A percentile compares a stretch with the other conserved stretches of the same genome.
Evolutionary conservation across 2,797 vertebrate genomes (phyloP).

Genomic region (Choloepus didactylus): DNA sequence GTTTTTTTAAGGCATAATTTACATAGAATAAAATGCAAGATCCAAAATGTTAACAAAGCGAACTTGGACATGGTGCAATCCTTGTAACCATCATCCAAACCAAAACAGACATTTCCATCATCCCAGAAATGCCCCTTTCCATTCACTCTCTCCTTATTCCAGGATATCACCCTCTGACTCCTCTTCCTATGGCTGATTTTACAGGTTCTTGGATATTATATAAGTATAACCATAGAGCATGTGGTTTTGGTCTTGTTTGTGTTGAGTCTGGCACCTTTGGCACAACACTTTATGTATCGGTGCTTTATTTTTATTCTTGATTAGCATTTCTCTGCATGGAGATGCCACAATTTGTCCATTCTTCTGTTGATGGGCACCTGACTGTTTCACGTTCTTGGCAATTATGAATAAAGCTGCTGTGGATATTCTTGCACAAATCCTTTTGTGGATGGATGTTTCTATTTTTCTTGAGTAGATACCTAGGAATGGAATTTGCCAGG

Average conservation of each 20-base stretch:
- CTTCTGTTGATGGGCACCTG: not conserved
- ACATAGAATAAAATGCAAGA: not conserved
- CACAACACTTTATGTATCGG: too few species aligned
- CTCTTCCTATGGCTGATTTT: accelerated
- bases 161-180: not conserved
- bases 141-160: not conserved
- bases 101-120: not conserved
- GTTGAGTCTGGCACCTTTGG: not conserved
- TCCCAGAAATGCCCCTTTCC: not conserved
- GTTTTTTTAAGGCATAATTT: not conserved
- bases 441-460: not conserved
- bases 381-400: not conserved
- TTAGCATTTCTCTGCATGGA: accelerated
- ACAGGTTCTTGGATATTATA: not conserved
- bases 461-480: not conserved
- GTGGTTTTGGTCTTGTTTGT: not conserved
- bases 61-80: too few species aligned
- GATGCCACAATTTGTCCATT: not conserved
- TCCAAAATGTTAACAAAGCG: not conserved
- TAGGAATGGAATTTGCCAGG: not conserved
- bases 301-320: too few species aligned
- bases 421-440: not conserved
- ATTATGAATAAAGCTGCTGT: not conserved
- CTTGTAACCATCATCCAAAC: not conserved
- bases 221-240: too few species aligned